These are phyloP conservation scores for Lordiphosa collinella DNA, from an alignment of 1,140 invertebrate genomes.

Conservation along the genomic window DNA sequence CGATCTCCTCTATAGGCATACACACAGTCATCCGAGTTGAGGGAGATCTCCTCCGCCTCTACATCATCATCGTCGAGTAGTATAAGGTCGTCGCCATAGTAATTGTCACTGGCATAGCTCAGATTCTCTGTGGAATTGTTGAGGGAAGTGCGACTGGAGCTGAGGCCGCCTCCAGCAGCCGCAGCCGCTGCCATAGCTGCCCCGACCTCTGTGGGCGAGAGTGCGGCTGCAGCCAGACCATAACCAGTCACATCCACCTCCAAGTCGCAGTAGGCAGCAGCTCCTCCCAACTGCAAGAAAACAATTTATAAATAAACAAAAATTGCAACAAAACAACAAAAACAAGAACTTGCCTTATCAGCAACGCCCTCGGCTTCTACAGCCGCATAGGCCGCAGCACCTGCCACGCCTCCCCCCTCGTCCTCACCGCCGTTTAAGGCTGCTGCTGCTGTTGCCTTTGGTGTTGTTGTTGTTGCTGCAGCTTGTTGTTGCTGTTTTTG, in stretches of 20 bases:
- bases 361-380: slow-evolving; percentile 19
- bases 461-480: slow-evolving; percentile 33
- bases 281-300: slow-evolving; percentile 17
- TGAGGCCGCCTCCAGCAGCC: slow-evolving; percentile 36
- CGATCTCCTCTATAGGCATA: slow-evolving; percentile 75
- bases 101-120: slow-evolving; percentile 72
- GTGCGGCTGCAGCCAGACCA: slow-evolving; percentile 30
- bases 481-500: too few relatives aligned
- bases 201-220: slow-evolving; percentile 51
- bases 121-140: slow-evolving; percentile 77
- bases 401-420: slow-evolving; percentile 12
- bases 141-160: slow-evolving; percentile 70
- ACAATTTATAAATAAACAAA: background rate
- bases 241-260: slow-evolving; percentile 25
- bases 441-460: slow-evolving; percentile 24
- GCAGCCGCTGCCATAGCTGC: slow-evolving; percentile 31
- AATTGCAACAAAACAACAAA: slow-evolving; percentile 2
- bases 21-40: slow-evolving; percentile 74
- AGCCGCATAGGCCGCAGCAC: slow-evolving; percentile 17
- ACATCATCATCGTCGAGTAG: slow-evolving; percentile 63
- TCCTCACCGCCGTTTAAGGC: slow-evolving; percentile 24
- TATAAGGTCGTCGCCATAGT: slow-evolving; percentile 68
- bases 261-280: slow-evolving; percentile 47
- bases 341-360: slow-evolving; percentile 60
- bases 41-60: slow-evolving; percentile 69